Evolutionary conservation across 2,113 vertebrate species (phyloP), one percentile per base, ranked within the genome.

Genomic region (Brevimyrus niger): DNA sequence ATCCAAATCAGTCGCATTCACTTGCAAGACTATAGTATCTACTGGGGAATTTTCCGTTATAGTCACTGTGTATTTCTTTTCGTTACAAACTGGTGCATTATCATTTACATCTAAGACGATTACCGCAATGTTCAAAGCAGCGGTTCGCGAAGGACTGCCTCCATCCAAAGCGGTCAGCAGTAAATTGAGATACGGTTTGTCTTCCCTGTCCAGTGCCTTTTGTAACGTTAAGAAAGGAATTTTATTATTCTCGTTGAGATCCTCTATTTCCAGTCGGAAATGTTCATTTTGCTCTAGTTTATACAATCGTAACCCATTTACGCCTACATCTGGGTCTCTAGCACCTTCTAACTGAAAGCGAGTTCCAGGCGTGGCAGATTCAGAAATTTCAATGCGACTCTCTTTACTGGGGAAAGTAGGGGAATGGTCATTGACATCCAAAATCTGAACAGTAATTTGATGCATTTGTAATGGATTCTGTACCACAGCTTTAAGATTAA

Each of bases 401-500:
- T 93, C 50, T 2, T 50, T 93, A 58, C 93, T 93, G 0, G 88
- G 88, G 23, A 95, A 95, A 58, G 0, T 58, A 0, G 94, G 94
- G 3, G 92, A 88, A 38, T 95, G 90, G 23, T 95, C 95, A 87
- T 95, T 95, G 0, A 94, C 90, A 84, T 95, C 95, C 1, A 73
- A 90, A 9, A 95, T 91, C 90, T 95, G 94, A 2, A 95, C 90
- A 0, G 89, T 23, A 6, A 94, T 91, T 9, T 94, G 92, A 2
- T 95, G 94, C 4, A 95, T 94, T 90, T 95, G 93, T 35, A 95
- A 69, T 0, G 95, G 95, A 21, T 90, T 93, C 89, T 95, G 94
- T 0, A 94, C 90, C 0, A 95, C 61, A 0, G 93, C 90, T 73
- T 95, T 95, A 0, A 95, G 89, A 61, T 95, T 94, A 0, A 94